Base-by-base conservation (phyloP, 2,797 vertebrate genomes). In the Cheirogaleus major region DNA sequence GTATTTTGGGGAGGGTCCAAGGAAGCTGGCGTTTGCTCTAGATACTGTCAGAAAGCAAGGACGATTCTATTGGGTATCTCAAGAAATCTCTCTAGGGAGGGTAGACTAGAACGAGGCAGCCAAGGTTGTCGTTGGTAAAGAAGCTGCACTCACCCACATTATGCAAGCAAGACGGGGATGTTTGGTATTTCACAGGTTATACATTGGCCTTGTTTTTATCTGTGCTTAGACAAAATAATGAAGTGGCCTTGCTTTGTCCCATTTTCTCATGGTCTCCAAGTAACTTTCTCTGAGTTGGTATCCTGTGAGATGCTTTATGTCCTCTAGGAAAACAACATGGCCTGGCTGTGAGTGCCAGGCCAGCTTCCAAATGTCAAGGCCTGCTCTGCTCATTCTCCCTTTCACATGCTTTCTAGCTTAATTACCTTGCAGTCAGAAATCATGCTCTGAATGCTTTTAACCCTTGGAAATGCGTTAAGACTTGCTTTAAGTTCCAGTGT, bases 151-250 rank as follows among this genome's bases (percentile, higher is more conserved):
- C 57, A 38, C 55, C 41, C 45, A 59, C 48, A 61, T 41, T 25
- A 81, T 32, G 41, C 50, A 79, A 78, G 35, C 73, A 79, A 38
- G 67, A 25, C 38, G 38, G 85, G 20, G 32, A 41, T 41, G 6
- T 59, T 82, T 65, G 35, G 43, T 76, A 35, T 89, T 88, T 50
- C 93, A 65, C 45, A 14, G 70, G 10, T 50, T 84, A 35, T 61
- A 89, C 35, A 25, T 14, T 90, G 89, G 52, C 85, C 88, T 95
- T 82, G 23, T n/a, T 73, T 96, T 96, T 95, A 88, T 96, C 73
- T 96, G 38, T 30, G 25, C 91, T 95, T 55, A 84, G 88, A 81
- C 43, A 94, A 95, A 92, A 81, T 82, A 82, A 78, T 55, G 50
- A 92, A 63, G n/a, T 17, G 30, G 48, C 55, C 93, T 96, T 97